Evolutionary conservation across 2,797 vertebrate species (phyloP), one percentile per base, ranked within the genome.

Genomic region (Rhabdomys pumilio): DNA sequence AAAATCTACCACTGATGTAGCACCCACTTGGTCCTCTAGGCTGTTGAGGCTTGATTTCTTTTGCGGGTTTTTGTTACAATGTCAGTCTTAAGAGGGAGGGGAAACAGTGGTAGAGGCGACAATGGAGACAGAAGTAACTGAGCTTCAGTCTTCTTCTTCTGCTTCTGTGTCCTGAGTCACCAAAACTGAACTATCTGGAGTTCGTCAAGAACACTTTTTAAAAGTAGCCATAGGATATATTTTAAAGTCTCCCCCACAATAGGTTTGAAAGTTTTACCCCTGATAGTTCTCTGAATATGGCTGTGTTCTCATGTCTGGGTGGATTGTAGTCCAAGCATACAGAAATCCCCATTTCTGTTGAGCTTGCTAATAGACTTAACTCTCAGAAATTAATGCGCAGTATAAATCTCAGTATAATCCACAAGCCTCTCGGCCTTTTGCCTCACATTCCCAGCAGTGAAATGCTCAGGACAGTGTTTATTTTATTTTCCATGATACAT

Each of bases 211-310:
- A 80, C 22, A 65, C 57, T 65, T 69, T 38, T 5, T 10, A 83
- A 34, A 85, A 85, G 44, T 50, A 24, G 63, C 6, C n/a, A 47
- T 61, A 55, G 63, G 69, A 44, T 31, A n/a, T 10, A 31, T 34
- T 95, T 87, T 63, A 34, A 81, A 88, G n/a, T 38, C 4, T 22
- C 50, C 29, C 0, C 44, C 22, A 26, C 22, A 15, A 14, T 88
- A 57, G 79, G 44, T 65, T 91, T 79, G 65, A 29, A 95, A 93
- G 63, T 92, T 84, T 34, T 96, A 24, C 17, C 20, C 53, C 29
- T 44, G 9, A 15, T 67, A 77, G 1, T 65, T 94, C 72, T 96
- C 80, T 38, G 80, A 89, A 55, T 59, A 1, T 41, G 50, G 44
- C 24, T 59, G 31, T 57, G 26, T 86, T 89, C 59, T 85, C 14